Evolutionary conservation across 1,140 invertebrate species (phyloP), one percentile per base, ranked within the genome.

Genomic region (Nephila pilipes): DNA sequence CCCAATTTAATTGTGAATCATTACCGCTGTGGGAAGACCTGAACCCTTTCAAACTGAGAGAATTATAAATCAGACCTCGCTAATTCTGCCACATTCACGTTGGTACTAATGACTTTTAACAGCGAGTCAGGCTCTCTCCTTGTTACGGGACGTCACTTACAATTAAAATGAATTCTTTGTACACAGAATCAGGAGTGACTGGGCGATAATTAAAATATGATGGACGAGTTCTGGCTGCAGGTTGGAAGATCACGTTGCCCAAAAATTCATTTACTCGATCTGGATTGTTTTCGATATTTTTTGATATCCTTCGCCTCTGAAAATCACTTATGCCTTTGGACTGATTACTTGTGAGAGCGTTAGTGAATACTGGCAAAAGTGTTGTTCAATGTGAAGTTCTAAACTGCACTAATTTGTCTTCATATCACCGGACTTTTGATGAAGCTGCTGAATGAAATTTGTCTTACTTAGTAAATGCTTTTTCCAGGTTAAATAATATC

Each of bases 1-100:
- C 87, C 87, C 60, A 75, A 88, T 88, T 88, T 88, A 88, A 88
- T 88, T 88, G 87, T 88, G 87, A 88, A 88, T 88, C 87, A 88
- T 88, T 88, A 88, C 87, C 60, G 85, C 58, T 22, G 25, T 63
- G 85, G 46, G 85, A 60, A 87, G 85, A 63, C 85, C 85, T 87
- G 60, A 58, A 25, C 87, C 63, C 54, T 88, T 88, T 88, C 87
- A 88, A 63, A 88, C 22, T 88, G 87, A 88, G 87, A 87, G 87
- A 88, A 88, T 88, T 88, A 88, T 88, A 88, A 88, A 88, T 88
- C 87, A 88, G 87, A 88, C 38, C 60, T 46, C 87, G 87, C 60
- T 88, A 88, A 88, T 88, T 88, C 87, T 75, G 63, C 87, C 87
- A 29, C 87, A 69, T 58, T 88, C 60, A 88, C 54, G 87, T 58